Evolutionary conservation across 2,888 invertebrate genomes (phyloP).

Genomic region (Patella depressa): DNA sequence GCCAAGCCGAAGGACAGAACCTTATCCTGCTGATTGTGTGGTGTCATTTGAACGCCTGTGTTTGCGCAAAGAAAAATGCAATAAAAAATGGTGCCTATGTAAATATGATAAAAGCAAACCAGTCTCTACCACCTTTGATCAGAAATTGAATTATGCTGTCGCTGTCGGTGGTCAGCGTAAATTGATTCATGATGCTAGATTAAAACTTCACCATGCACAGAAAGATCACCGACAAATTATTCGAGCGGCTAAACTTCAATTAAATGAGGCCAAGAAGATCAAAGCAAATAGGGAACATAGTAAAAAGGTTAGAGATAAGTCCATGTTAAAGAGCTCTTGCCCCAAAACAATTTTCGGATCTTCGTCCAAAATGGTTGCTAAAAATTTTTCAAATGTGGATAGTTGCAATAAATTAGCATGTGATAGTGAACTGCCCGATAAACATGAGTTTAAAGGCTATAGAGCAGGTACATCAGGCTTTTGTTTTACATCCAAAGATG

Average conservation of each 20-base stretch:
- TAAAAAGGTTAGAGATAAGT: background rate
- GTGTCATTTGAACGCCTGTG: constrained; percentile 52
- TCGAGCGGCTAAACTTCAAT: constrained; percentile 54
- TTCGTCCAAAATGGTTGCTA: constrained; percentile 6
- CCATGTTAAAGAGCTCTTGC: background rate
- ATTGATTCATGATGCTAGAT: constrained; percentile 52
- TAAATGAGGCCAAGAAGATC: constrained; percentile 29
- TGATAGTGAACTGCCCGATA: no score
- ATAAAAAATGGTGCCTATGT: constrained; percentile 47
- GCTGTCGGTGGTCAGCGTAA: constrained; percentile 40
- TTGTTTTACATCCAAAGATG: background rate
- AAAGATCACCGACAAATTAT: constrained; percentile 60
- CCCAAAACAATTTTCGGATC: constrained; percentile 11
- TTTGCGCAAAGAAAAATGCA: constrained; percentile 49
- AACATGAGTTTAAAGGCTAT: no score
- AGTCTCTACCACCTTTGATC: constrained; percentile 18
- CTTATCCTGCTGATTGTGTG: constrained; percentile 50
- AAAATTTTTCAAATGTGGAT: constrained; percentile 13
- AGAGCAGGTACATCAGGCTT: no score
- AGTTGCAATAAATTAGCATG: no score
- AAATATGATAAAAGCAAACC: constrained; percentile 23
- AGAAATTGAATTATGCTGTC: constrained; percentile 50
- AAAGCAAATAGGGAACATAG: background rate
- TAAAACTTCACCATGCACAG: constrained; percentile 54
- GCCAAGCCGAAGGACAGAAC: constrained; percentile 35